Conservation (phyloP, 1,140 invertebrate species). For the Megathymus violae region DNA sequence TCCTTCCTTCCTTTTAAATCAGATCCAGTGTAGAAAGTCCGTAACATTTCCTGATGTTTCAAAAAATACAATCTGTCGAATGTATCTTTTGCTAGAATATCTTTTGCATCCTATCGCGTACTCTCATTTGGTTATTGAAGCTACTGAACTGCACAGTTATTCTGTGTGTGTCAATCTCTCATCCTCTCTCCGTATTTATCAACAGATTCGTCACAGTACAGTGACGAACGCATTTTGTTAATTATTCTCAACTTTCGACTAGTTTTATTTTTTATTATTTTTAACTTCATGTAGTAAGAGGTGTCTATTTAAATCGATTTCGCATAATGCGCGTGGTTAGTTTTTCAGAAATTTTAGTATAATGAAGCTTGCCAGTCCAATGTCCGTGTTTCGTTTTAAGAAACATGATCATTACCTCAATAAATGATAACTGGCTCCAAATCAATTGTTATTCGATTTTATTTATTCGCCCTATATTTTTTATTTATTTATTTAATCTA, state of each 20-base stretch:
- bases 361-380: too few species aligned
- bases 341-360: background rate
- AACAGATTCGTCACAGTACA: constrained; percentile 60
- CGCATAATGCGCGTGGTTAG: background rate
- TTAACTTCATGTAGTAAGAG: constrained; percentile 6
- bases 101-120: background rate
- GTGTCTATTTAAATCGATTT: constrained; percentile 18
- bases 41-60: too few species aligned
- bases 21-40: too few species aligned
- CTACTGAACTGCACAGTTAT: constrained; percentile 54
- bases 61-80: too few species aligned
- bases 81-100: background rate
- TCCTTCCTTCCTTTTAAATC: too few species aligned
- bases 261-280: constrained; percentile 45
- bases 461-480: too few species aligned
- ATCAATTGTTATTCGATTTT: too few species aligned
- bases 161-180: constrained; percentile 59
- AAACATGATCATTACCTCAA: too few species aligned
- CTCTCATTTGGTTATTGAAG: background rate
- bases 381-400: too few species aligned
- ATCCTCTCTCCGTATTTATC: constrained; percentile 42
- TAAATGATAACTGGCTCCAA: too few species aligned
- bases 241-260: constrained; percentile 48
- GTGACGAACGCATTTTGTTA: constrained; percentile 53
- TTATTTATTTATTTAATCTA: too few species aligned